Percentiles rank a stretch among this genome's conserved stretches.
Evolutionary conservation across 2,797 vertebrate species (phyloP).

Genomic region (Scyliorhinus canicula): DNA sequence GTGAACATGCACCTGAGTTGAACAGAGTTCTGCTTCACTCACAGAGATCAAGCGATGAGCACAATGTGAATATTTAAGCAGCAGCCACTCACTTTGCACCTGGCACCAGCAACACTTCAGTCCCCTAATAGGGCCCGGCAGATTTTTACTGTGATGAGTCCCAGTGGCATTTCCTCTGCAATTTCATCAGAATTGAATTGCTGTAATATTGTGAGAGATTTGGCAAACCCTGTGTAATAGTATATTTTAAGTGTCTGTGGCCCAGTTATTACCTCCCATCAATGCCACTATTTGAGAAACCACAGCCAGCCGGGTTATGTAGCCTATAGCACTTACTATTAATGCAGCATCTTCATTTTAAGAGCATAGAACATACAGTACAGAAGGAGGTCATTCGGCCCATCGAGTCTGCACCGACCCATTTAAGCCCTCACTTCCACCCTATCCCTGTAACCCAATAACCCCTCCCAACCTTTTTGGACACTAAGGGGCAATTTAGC

Average conservation of each 20-base stretch:
- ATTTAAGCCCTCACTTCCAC: too few species aligned
- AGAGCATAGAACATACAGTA: too few species aligned
- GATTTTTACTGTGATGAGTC: not conserved
- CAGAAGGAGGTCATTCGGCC: too few species aligned
- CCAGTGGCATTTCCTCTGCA: not conserved
- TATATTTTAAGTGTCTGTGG: not conserved
- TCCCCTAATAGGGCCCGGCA: too few species aligned
- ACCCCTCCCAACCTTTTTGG: too few species aligned
- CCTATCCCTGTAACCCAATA: too few species aligned
- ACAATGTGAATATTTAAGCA: not conserved
- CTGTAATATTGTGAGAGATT: not conserved
- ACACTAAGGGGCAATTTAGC: too few species aligned
- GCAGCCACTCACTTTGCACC: not conserved
- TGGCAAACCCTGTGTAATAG: too few species aligned
- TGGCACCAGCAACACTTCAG: not conserved
- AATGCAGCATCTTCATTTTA: not conserved
- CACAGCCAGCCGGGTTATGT: not conserved
- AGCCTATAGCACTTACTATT: not conserved
- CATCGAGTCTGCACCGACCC: too few species aligned
- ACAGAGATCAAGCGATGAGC: not conserved
- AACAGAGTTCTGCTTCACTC: not conserved
- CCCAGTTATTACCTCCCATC: not conserved
- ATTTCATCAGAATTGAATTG: not conserved
- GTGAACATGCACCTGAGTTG: not conserved
- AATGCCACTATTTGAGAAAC: not conserved